phyloP scores from a whole-genome alignment of 2,113 vertebrate species.

The Parotia lawesii region DNA sequence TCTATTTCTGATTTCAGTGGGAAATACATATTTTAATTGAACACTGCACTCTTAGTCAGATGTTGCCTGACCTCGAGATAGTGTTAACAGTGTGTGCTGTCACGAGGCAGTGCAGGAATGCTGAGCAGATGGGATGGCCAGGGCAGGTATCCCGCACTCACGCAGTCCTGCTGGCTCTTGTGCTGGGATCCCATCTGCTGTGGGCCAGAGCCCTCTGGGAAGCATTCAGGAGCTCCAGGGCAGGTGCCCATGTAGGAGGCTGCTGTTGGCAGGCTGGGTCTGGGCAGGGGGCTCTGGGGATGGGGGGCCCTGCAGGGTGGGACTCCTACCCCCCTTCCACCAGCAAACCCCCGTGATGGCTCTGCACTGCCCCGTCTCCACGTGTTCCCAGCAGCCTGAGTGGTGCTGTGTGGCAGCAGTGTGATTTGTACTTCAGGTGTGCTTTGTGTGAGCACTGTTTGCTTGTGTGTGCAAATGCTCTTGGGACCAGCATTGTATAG shows the following conservation, averaged over 20 bases:
- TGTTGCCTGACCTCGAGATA: accelerated
- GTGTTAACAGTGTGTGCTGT: accelerated
- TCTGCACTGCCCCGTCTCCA: accelerated
- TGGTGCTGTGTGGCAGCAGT: accelerated
- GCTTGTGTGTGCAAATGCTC: not conserved
- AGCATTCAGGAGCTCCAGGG: accelerated
- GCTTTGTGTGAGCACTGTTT: not conserved
- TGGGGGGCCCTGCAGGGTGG: not conserved
- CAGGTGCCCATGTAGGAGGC: not conserved
- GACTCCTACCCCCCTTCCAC: accelerated
- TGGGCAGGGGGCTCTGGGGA: not conserved
- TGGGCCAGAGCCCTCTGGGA: accelerated
- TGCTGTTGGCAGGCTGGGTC: not conserved
- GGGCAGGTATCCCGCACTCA: accelerated
- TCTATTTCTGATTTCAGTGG: not conserved
- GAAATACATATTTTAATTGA: accelerated
- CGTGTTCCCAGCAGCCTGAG: not conserved
- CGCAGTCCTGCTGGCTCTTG: accelerated
- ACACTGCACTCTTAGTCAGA: accelerated
- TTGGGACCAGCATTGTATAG: not conserved
- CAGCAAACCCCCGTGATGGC: accelerated
- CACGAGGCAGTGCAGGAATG: accelerated
- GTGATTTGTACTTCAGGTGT: accelerated
- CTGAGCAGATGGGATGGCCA: accelerated
- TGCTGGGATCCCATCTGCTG: accelerated